A percentile compares a stretch with the other conserved stretches of the same genome.
These are phyloP conservation scores for Agrochola lychnidis DNA, from an alignment of 2,888 invertebrate species.

Conservation along the genomic window DNA sequence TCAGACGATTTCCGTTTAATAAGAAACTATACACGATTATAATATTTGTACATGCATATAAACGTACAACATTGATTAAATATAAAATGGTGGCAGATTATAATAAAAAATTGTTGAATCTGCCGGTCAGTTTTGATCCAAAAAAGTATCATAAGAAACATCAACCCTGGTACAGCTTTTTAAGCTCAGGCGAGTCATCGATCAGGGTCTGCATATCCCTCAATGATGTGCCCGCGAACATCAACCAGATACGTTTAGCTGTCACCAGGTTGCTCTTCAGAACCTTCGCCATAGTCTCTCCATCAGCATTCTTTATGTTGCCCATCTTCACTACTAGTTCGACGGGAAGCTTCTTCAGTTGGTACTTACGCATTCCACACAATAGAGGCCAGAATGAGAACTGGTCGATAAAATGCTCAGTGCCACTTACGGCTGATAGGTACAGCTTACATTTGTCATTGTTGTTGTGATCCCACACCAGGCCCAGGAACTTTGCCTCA, in stretches of 20 bases:
- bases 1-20: slow-evolving; percentile 57
- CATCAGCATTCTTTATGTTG: slow-evolving; percentile 74
- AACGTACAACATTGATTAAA: slow-evolving; percentile 34
- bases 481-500: slow-evolving; percentile 73
- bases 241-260: slow-evolving; percentile 69
- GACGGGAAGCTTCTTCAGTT: slow-evolving; percentile 74
- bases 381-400: slow-evolving; percentile 77
- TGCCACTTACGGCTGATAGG: slow-evolving; percentile 76
- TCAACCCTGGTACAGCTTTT: slow-evolving; percentile 55
- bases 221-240: slow-evolving; percentile 66
- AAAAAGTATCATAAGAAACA: not conserved
- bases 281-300: slow-evolving; percentile 69
- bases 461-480: slow-evolving; percentile 73
- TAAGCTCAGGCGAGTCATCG: slow-evolving; percentile 59
- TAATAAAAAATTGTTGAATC: slow-evolving; percentile 53
- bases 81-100: slow-evolving; percentile 56
- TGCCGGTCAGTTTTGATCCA: slow-evolving; percentile 49
- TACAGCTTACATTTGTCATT: slow-evolving; percentile 71
- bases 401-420: slow-evolving; percentile 76
- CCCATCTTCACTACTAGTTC: slow-evolving; percentile 75
- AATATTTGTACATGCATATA: slow-evolving; percentile 24
- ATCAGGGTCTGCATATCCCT: slow-evolving; percentile 63
- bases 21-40: slow-evolving; percentile 23
- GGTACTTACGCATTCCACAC: slow-evolving; percentile 76
- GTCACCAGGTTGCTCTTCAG: slow-evolving; percentile 65